Evolutionary conservation across 2,888 invertebrate genomes (phyloP).

Genomic region (Steinernema hermaphroditum): DNA sequence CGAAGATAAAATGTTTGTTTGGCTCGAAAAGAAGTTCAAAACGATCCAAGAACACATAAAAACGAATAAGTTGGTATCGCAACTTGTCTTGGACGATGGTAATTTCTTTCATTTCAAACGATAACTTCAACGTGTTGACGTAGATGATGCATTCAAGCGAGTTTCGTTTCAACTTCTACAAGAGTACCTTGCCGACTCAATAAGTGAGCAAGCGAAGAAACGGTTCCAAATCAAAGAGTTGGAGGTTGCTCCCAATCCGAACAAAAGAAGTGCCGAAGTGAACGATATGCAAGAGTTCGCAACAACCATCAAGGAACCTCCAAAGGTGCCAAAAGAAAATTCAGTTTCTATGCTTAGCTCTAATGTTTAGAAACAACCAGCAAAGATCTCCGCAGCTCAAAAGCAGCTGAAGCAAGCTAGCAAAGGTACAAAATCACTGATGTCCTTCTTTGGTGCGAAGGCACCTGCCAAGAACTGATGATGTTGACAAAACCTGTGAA

Average conservation of each 20-base stretch:
- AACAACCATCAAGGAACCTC: neutral
- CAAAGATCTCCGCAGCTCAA: conserved; percentile 38
- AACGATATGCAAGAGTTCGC: neutral
- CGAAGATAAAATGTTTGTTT: conserved; percentile 47
- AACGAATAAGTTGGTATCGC: neutral
- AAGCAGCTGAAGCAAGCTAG: conserved; percentile 55
- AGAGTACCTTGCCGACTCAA: neutral
- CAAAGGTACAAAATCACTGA: conserved; percentile 55
- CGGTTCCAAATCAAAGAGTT: neutral
- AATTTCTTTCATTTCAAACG: neutral
- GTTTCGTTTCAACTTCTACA: neutral
- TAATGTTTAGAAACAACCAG: conserved; percentile 5
- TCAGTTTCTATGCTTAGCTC: neutral
- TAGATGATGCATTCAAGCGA: conserved; percentile 6
- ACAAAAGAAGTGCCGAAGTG: neutral
- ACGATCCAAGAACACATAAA: neutral
- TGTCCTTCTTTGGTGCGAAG: conserved; percentile 46
- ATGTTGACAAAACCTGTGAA: no score
- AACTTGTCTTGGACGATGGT: neutral
- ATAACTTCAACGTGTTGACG: neutral
- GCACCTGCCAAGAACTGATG: neutral
- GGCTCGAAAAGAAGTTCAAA: conserved; percentile 50
- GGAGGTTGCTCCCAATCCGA: neutral
- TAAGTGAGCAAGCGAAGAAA: neutral
- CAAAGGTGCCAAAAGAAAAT: neutral